Base-by-base conservation (phyloP, 1,140 invertebrate genomes). In the Campodea augens region DNA sequence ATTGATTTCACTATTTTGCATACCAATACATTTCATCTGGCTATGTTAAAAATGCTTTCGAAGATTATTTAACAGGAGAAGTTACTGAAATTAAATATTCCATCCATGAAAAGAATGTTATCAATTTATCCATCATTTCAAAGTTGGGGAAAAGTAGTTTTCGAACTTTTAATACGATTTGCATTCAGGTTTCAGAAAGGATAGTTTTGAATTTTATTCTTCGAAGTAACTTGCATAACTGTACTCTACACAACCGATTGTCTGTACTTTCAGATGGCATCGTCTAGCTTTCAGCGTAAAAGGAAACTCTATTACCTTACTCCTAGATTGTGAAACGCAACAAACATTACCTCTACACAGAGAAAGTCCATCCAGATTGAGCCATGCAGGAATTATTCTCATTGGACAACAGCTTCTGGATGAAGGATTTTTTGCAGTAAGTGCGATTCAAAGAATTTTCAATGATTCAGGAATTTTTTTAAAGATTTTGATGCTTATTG, bases 201-300 rank as follows among this genome's bases (percentile, higher is more conserved):
- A 39, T 38, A 44, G 38, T 2, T 1, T 19, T 4, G 15, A 0
- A 3, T 4, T 12, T 12, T 40, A 12, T 43, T 15, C 10, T 23
- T 42, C 10, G 7, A 25, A 13, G 42, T 21, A 47, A 45, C n/a
- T 12, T 25, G 20, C 37, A 21, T 46, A 12, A 44, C 15, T 44
- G 21, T 37, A 27, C 3, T 38, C 25, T 22, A 45, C 3, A 40
- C 19, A 15, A 43, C 25, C 36, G 10, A n/a, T 32, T 29, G 38
- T 49, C 36, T 37, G 32, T 38, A 27, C 29, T 59, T 60, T 46
- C 53, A 82, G 79, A 49, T 87, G 82, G 82, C 80, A 85, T 62
- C 68, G 80, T 38, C 48, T 86, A 29, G 79, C 74, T 2, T 58
- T 86, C 24, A 82, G 78, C 49, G 63, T 87, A 15, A 85, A 86